phyloP scores from a whole-genome alignment of 2,888 invertebrate genomes.

The Papilio gigon region DNA sequence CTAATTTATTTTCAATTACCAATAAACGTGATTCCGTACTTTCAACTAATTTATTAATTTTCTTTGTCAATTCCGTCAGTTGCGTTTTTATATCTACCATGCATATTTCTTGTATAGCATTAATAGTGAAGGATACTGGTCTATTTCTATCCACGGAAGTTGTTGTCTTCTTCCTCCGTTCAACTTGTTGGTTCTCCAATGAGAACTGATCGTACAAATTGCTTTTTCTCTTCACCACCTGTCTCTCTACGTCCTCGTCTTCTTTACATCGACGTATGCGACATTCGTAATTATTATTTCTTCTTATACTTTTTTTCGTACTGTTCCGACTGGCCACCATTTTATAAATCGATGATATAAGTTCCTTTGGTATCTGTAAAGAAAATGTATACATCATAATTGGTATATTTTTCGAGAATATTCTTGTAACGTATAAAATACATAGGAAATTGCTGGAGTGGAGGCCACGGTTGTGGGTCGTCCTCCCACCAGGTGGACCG shows the following conservation, averaged over 20 bases:
- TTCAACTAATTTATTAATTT: slow-evolving; percentile 69
- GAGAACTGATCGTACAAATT: slow-evolving; percentile 75
- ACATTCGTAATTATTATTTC: slow-evolving; percentile 76
- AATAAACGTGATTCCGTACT: slow-evolving; percentile 61
- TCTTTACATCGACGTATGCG: slow-evolving; percentile 62
- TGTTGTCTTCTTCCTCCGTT: slow-evolving; percentile 68
- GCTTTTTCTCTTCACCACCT: slow-evolving; percentile 73
- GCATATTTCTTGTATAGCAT: slow-evolving; percentile 77
- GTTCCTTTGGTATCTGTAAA: slow-evolving; percentile 86
- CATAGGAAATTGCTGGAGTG: too few species aligned
- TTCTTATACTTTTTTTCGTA: slow-evolving; percentile 80
- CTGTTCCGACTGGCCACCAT: slow-evolving; percentile 87
- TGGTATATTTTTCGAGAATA: too few species aligned
- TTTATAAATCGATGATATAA: slow-evolving; percentile 88
- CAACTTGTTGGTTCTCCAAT: slow-evolving; percentile 70
- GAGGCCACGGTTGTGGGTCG: too few species aligned
- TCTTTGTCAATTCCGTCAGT: slow-evolving; percentile 68
- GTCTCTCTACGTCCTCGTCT: slow-evolving; percentile 61
- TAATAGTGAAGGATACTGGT: slow-evolving; percentile 68
- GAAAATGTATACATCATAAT: neutral
- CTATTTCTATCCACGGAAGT: slow-evolving; percentile 59
- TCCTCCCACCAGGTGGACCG: too few species aligned
- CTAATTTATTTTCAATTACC: slow-evolving; percentile 64
- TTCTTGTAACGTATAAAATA: too few species aligned
- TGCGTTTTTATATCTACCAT: slow-evolving; percentile 78